Conservation (phyloP, 1,140 invertebrate species). For the Danaus melanippus region DNA sequence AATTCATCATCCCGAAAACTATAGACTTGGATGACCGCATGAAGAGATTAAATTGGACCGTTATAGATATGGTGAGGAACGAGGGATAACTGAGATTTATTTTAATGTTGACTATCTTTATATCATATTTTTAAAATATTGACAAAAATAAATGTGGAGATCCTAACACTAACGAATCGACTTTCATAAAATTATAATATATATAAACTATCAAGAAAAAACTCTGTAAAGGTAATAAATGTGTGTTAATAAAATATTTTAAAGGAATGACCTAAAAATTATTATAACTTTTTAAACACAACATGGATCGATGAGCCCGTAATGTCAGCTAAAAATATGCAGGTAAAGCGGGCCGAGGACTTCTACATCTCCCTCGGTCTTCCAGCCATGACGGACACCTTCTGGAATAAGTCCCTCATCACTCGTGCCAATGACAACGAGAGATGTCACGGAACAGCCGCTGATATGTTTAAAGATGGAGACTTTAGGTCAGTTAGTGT, state of each 20-base stretch:
- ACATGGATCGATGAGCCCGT: too few species aligned
- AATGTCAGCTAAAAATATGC: slow-evolving; percentile 1
- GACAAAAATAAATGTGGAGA: too few species aligned
- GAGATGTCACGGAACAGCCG: slow-evolving; percentile 78
- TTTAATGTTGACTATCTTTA: slow-evolving; percentile 2
- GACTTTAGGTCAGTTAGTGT: slow-evolving; percentile 75
- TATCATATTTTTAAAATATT: background rate
- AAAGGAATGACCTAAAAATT: too few species aligned
- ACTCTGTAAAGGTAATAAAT: too few species aligned
- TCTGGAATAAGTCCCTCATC: slow-evolving; percentile 77
- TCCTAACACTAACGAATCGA: too few species aligned
- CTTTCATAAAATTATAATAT: too few species aligned
- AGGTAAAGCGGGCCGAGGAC: slow-evolving; percentile 75
- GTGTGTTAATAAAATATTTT: too few species aligned
- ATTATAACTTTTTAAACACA: too few species aligned
- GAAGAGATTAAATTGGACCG: slow-evolving; percentile 72
- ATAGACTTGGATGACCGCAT: slow-evolving; percentile 70
- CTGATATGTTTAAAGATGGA: slow-evolving; percentile 77
- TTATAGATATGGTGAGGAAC: slow-evolving; percentile 70
- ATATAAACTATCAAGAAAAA: too few species aligned
- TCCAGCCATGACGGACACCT: slow-evolving; percentile 72
- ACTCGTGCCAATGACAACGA: slow-evolving; percentile 33
- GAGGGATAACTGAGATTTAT: background rate
- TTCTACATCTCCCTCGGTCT: slow-evolving; percentile 78
- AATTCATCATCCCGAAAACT: slow-evolving; percentile 61